Base-by-base conservation (phyloP, 2,888 invertebrate species). In the Heliconius aoede region DNA sequence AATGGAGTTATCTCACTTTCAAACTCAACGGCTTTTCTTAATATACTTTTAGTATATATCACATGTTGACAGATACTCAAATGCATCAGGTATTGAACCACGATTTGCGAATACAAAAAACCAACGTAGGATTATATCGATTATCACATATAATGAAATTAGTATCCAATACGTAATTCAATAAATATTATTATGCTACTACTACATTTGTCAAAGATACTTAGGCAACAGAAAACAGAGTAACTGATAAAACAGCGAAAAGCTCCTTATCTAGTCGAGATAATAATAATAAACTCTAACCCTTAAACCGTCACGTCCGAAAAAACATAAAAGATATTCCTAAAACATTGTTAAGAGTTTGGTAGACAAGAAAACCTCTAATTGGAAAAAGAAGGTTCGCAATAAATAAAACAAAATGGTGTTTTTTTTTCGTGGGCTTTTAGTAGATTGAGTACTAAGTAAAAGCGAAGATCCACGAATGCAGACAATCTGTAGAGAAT, bases 401-500 rank as follows among this genome's bases (percentile, higher is more conserved):
- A 30, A 73, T 65, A 76, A 78, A 73, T 69, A 76, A 73, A 32
- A 69, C 28, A 55, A 62, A 75, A 74, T 69, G n/a, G n/a, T n/a
- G 68, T 46, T 28, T 76, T 40, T n/a, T 76, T 72, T 67, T 28
- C 36, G 46, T 26, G 62, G 65, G 71, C 78, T 78, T 78, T 78
- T 78, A 78, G 78, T 62, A 61, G 73, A 78, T 78, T 78, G 72
- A 78, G 76, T 74, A 80, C 78, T 80, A 77, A 82, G 79, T 80
- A 79, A 83, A 83, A 80, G 82, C 81, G 74, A 46, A 72, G 62
- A 55, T 60, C 60, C 65, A 65, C 77, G 79, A 81, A 82, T 81
- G 81, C 81, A 82, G 78, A 82, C 83, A 82, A 86, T 86, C 85
- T 84, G 86, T 85, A 84, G 80, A 78, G 80, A 80, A 79, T 82